phyloP scores from a whole-genome alignment of 2,797 vertebrate genomes.

The Pteropus rufus region DNA sequence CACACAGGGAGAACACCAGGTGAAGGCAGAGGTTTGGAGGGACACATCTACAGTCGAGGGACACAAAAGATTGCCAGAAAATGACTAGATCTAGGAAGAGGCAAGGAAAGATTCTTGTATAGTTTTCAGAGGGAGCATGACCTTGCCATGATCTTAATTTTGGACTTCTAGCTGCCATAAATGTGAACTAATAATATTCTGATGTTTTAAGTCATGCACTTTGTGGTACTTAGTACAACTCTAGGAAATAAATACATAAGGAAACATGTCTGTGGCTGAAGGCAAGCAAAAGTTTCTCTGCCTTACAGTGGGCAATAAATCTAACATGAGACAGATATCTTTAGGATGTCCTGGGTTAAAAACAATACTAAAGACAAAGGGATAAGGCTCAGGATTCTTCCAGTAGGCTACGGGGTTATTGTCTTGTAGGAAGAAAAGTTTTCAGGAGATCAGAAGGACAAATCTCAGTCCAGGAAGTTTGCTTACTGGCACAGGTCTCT shows the following conservation, averaged over 20 bases:
- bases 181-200: background rate
- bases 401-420: background rate
- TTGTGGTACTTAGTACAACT: background rate
- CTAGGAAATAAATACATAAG: background rate
- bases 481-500: background rate
- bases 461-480: background rate
- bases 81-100: background rate
- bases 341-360: background rate
- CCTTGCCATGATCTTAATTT: background rate
- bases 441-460: background rate
- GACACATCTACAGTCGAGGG: background rate
- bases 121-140: background rate
- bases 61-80: background rate
- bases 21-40: background rate
- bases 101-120: background rate
- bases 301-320: background rate
- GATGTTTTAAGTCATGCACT: background rate
- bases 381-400: background rate
- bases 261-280: background rate
- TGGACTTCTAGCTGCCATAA: background rate
- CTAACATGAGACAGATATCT: background rate
- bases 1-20: rapidly evolving
- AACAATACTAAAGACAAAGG: background rate
- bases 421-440: background rate
- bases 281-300: background rate